These are phyloP conservation scores for Alectoris magna DNA, from an alignment of 2,797 vertebrate species.

Conservation along the genomic window DNA sequence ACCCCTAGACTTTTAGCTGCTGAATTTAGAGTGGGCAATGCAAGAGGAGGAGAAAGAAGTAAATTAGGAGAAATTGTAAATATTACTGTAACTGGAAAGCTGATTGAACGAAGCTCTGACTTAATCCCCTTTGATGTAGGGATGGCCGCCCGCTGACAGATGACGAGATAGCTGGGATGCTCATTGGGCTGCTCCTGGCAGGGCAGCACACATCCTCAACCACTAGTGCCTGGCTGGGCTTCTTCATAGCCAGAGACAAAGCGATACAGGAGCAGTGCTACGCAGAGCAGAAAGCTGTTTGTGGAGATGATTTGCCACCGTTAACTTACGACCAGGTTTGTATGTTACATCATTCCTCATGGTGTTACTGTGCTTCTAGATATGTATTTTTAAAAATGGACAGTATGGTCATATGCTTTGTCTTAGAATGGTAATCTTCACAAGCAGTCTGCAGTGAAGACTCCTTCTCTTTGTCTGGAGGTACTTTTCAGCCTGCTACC, in stretches of 20 bases:
- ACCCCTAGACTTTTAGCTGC: background rate
- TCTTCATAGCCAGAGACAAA: conserved; percentile 91
- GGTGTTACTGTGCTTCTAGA: background rate
- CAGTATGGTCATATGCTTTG: background rate
- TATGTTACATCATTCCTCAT: background rate
- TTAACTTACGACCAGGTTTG: conserved; percentile 90
- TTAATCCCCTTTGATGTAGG: conserved; percentile 58
- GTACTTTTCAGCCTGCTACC: background rate
- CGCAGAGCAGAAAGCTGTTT: conserved; percentile 88
- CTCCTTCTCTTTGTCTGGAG: background rate
- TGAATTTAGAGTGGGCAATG: background rate
- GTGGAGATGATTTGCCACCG: conserved; percentile 87
- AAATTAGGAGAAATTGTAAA: background rate
- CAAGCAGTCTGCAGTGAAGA: background rate
- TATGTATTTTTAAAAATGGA: background rate
- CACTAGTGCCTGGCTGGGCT: conserved; percentile 96
- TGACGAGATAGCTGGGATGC: conserved; percentile 91
- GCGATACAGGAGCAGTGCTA: conserved; percentile 89
- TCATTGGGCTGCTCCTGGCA: conserved; percentile 93
- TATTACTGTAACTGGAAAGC: accelerated
- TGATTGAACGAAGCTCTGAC: background rate
- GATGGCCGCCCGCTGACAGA: conserved; percentile 86
- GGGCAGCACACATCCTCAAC: conserved; percentile 98
- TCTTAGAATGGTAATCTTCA: background rate
- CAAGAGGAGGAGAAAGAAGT: background rate